phyloP scores from a whole-genome alignment of 2,797 vertebrate species.

The Manis crassicaudata region DNA sequence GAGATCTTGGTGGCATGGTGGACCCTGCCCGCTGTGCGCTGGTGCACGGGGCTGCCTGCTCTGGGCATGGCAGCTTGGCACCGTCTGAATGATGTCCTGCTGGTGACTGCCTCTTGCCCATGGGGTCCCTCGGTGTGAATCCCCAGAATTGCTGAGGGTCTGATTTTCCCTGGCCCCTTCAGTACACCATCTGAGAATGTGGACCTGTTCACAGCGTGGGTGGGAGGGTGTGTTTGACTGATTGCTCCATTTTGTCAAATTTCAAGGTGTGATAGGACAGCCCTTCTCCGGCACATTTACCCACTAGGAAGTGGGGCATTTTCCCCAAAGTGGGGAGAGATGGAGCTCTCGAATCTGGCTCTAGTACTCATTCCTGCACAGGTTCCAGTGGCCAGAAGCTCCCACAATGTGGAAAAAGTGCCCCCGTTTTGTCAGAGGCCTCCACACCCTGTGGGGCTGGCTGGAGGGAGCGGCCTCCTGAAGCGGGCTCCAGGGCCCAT shows the following conservation, averaged over 20 bases:
- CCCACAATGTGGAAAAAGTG: not conserved
- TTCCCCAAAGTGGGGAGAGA: not conserved
- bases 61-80: too few relatives aligned
- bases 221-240: fast-evolving
- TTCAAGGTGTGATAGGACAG: fast-evolving
- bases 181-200: fast-evolving
- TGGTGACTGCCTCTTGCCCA: too few relatives aligned
- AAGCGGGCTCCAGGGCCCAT: not conserved
- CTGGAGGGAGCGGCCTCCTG: not conserved
- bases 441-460: not conserved
- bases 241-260: not conserved
- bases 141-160: not conserved
- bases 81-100: too few relatives aligned
- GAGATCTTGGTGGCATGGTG: too few relatives aligned
- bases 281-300: not conserved
- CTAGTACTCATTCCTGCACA: fast-evolving
- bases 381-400: fast-evolving
- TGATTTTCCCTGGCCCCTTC: not conserved
- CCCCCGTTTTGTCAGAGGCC: fast-evolving
- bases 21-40: not conserved
- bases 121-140: not conserved
- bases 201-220: fast-evolving
- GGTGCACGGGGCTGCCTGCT: not conserved
- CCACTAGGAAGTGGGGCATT: not conserved
- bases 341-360: fast-evolving